Conservation (phyloP, 2,888 invertebrate genomes). For the Stratiomys singularior region DNA sequence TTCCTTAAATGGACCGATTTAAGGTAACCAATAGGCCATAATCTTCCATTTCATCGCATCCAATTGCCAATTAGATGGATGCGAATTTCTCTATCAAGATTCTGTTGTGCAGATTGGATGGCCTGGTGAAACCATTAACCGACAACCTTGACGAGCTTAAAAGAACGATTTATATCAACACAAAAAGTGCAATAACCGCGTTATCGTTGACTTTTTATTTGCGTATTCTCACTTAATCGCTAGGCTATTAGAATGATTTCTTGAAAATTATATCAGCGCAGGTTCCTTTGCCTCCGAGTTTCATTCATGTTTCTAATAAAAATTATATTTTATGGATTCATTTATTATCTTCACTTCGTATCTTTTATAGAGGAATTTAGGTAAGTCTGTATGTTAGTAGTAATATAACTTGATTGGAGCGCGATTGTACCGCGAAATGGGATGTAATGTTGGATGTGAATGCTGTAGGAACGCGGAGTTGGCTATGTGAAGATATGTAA, state of each 20-base stretch:
- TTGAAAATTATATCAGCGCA: not conserved
- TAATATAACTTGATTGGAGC: not conserved
- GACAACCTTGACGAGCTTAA: not conserved
- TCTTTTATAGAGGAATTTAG: too few relatives aligned
- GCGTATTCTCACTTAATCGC: not conserved
- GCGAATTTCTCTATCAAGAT: not conserved
- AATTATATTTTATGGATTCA: constrained; percentile 12
- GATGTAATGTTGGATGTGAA: not conserved
- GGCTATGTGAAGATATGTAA: not conserved
- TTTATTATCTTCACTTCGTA: not conserved
- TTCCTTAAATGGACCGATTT: not conserved
- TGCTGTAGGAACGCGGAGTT: not conserved
- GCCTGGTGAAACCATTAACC: not conserved
- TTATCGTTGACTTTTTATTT: constrained; percentile 1
- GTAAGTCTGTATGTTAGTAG: not conserved
- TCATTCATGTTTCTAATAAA: constrained; percentile 28
- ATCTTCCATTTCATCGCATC: not conserved
- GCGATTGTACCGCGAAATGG: not conserved
- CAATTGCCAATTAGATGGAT: constrained; percentile 13
- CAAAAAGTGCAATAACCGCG: constrained; percentile 19
- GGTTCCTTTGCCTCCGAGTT: not conserved
- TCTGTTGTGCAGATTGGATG: not conserved
- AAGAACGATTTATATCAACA: not conserved
- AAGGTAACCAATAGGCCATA: not conserved
- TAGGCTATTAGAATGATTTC: not conserved